Evolutionary conservation across 2,113 vertebrate species (phyloP).

Genomic region (Colius striatus): DNA sequence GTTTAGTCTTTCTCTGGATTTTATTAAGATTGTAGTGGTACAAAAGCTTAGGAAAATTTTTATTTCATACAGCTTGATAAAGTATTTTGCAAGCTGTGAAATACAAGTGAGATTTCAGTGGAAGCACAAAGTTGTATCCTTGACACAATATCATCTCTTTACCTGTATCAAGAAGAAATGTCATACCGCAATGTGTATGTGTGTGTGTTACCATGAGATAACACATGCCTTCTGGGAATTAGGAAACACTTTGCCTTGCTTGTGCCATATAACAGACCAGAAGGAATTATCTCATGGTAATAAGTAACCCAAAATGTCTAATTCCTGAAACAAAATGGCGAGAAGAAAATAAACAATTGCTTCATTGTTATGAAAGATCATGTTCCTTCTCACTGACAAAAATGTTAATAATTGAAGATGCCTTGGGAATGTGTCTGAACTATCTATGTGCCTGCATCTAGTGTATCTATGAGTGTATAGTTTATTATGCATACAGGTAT

Average conservation of each 20-base stretch:
- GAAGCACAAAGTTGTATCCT: background rate
- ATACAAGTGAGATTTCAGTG: background rate
- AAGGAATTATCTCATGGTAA: constrained; percentile 3
- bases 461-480: background rate
- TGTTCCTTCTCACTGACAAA: background rate
- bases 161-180: constrained; percentile 26
- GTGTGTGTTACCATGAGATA: constrained; percentile 14
- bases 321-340: background rate
- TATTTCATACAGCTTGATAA: background rate
- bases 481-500: background rate
- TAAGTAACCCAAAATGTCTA: constrained; percentile 11
- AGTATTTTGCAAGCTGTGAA: background rate
- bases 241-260: constrained; percentile 1
- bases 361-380: constrained; percentile 4
- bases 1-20: background rate
- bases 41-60: background rate
- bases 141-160: constrained; percentile 1
- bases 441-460: background rate
- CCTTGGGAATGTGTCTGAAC: background rate
- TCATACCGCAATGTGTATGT: background rate
- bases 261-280: background rate
- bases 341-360: constrained; percentile 29
- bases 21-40: background rate
- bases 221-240: background rate
- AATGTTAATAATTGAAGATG: background rate